These are phyloP conservation scores for Periphyllus acericola DNA, from an alignment of 2,888 invertebrate species.

Conservation along the genomic window DNA sequence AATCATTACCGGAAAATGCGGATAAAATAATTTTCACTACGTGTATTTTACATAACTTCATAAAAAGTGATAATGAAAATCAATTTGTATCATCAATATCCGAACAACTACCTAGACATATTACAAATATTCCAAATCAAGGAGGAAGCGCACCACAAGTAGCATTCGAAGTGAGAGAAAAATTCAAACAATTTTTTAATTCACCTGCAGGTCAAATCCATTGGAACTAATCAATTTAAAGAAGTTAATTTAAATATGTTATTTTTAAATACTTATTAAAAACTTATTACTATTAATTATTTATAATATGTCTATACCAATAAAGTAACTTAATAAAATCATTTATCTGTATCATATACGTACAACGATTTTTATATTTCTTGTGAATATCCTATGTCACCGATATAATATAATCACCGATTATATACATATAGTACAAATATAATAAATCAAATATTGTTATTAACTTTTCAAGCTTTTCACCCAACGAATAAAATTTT, in stretches of 20 bases:
- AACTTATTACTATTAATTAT: not conserved
- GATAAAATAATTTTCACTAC: constrained; percentile 36
- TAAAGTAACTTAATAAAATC: not conserved
- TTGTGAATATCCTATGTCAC: not conserved
- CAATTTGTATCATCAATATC: constrained; percentile 6
- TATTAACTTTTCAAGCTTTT: too few species aligned
- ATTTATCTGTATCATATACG: not conserved
- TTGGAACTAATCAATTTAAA: constrained; percentile 15
- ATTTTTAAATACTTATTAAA: not conserved
- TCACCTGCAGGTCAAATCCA: constrained; percentile 5
- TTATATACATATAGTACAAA: not conserved
- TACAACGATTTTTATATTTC: not conserved
- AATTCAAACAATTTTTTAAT: constrained; percentile 33
- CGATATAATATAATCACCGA: not conserved
- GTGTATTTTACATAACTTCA: constrained; percentile 32
- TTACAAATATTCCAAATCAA: constrained; percentile 35
- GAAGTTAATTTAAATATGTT: not conserved
- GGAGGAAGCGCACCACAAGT: constrained; percentile 4
- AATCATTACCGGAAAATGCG: constrained; percentile 39
- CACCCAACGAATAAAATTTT: not conserved
- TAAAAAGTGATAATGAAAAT: constrained; percentile 18
- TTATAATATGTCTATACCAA: not conserved
- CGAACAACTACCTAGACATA: constrained; percentile 20
- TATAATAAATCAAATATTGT: not conserved
- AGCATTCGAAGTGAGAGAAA: constrained; percentile 36